Percentiles rank a stretch among this genome's conserved stretches.
phyloP scores from a whole-genome alignment of 2,113 vertebrate species.

The Tor tambroides region DNA sequence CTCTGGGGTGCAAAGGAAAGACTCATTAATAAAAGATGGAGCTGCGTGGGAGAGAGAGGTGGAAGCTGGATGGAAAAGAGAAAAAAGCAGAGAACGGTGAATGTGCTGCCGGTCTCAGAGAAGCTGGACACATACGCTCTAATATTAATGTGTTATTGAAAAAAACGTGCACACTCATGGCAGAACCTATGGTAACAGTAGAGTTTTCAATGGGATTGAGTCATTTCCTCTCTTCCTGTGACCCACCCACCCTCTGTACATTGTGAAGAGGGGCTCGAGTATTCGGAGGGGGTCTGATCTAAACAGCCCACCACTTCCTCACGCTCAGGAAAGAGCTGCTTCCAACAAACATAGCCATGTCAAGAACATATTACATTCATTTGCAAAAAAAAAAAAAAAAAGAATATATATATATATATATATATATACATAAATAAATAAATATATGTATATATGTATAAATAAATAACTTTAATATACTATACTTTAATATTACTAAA shows the following conservation, averaged over 20 bases:
- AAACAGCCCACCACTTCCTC: background rate
- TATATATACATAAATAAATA: too few relatives aligned
- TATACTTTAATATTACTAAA: too few relatives aligned
- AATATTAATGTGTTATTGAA: constrained; percentile 7
- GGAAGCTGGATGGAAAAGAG: constrained; percentile 14
- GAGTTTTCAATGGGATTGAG: constrained; percentile 17
- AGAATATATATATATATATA: too few relatives aligned
- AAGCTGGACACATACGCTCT: background rate
- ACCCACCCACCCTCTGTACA: constrained; percentile 15
- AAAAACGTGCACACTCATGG: background rate
- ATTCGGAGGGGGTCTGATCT: background rate
- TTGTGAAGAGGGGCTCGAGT: background rate
- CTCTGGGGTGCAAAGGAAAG: background rate
- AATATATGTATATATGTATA: too few relatives aligned
- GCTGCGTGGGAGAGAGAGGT: constrained; percentile 30
- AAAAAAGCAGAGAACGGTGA: background rate
- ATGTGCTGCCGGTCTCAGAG: background rate
- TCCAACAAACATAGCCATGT: background rate
- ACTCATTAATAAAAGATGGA: constrained; percentile 54
- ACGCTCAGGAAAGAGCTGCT: constrained; percentile 9
- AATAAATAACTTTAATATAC: too few relatives aligned
- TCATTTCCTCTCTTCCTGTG: constrained; percentile 28
- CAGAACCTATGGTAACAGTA: background rate
- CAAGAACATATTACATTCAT: too few relatives aligned
- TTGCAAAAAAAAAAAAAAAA: too few relatives aligned